Conservation (phyloP, 2,113 vertebrate genomes). For the Bubo scandiacus region DNA sequence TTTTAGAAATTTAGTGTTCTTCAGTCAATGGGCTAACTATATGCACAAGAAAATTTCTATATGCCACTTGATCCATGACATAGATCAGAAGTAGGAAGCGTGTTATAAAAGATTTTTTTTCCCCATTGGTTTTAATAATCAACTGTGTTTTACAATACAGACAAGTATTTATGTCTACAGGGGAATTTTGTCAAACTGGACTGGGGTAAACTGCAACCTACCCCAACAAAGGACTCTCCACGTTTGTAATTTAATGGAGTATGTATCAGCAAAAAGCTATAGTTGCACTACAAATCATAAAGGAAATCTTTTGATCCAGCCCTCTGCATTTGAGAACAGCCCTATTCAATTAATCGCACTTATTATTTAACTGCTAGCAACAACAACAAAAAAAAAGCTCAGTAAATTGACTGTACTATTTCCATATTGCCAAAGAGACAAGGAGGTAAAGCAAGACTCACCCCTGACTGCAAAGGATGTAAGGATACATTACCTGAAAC, state of each 20-base stretch:
- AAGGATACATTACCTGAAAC: neutral
- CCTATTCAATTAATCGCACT: neutral
- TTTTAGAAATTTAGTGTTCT: slow-evolving; percentile 22
- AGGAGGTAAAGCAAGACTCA: neutral
- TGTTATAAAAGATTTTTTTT: neutral
- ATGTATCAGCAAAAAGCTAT: neutral
- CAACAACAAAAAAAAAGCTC: neutral
- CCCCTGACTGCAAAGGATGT: neutral
- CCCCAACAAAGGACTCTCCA: neutral
- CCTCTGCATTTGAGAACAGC: neutral
- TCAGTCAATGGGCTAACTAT: neutral
- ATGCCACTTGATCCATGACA: slow-evolving; percentile 15
- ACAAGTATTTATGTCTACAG: neutral
- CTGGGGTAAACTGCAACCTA: neutral
- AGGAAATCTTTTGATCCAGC: neutral
- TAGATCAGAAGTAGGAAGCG: slow-evolving; percentile 29
- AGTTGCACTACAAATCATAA: neutral
- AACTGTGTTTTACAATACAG: slow-evolving; percentile 14
- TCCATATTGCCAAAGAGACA: neutral
- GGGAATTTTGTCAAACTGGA: neutral
- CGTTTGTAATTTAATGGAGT: neutral
- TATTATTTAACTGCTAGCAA: neutral
- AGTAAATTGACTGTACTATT: neutral
- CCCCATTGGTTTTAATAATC: slow-evolving; percentile 11
- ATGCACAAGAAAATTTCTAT: slow-evolving; percentile 24